Evolutionary conservation across 2,797 vertebrate genomes (phyloP).

Genomic region (Macropodus opercularis): DNA sequence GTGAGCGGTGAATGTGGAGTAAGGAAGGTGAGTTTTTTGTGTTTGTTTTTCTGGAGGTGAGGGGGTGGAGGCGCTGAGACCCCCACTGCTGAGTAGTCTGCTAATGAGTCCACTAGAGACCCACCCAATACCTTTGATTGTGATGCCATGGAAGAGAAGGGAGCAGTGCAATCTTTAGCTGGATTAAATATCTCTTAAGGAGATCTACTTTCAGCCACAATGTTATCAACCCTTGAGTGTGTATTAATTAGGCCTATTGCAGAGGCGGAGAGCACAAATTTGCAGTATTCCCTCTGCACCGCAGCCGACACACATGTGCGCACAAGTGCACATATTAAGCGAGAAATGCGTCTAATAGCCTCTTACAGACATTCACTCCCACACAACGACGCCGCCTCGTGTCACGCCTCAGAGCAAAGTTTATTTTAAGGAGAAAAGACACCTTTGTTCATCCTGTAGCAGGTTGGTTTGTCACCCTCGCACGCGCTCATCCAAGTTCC

Average conservation of each 20-base stretch:
- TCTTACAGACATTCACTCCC: constrained; percentile 32
- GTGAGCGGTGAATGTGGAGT: constrained; percentile 20
- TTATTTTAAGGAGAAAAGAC: constrained; percentile 28
- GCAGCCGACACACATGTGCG: constrained; percentile 35
- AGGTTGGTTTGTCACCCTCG: constrained; percentile 65
- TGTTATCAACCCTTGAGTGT: constrained; percentile 80
- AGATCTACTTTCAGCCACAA: constrained; percentile 83
- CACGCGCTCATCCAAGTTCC: constrained; percentile 67
- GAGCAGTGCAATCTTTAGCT: constrained; percentile 78
- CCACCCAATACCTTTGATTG: constrained; percentile 79
- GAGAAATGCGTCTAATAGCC: constrained; percentile 15
- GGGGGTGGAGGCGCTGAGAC: constrained; percentile 41
- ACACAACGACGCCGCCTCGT: constrained; percentile 31
- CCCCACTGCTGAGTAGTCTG: constrained; percentile 67
- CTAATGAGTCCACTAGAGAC: constrained; percentile 89
- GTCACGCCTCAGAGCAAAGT: background rate
- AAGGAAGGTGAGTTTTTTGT: constrained; percentile 45
- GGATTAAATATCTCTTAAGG: constrained; percentile 86
- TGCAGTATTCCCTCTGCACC: constrained; percentile 51
- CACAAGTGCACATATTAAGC: constrained; percentile 2
- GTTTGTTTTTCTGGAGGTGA: constrained; percentile 29
- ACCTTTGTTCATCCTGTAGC: constrained; percentile 38
- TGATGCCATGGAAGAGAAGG: constrained; percentile 70
- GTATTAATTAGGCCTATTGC: constrained; percentile 84
- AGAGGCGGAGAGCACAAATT: constrained; percentile 63